Conservation (phyloP, 2,797 vertebrate species). For the Knipowitschia caucasica region DNA sequence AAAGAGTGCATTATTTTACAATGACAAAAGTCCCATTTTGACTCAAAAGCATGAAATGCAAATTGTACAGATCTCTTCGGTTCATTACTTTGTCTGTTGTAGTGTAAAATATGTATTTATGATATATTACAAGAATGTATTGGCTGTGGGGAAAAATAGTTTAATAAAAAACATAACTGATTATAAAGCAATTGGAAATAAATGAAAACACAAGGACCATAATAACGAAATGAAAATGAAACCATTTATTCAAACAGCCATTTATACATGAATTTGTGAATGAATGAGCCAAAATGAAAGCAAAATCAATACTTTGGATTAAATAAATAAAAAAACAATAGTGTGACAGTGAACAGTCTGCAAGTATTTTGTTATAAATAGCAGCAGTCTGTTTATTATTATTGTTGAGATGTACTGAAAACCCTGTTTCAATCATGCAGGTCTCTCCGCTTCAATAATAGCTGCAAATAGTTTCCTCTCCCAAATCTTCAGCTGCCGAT, state of each 20-base stretch:
- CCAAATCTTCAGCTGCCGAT: constrained; percentile 20
- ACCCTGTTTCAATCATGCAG: constrained; percentile 1
- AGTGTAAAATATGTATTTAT: too few relatives aligned
- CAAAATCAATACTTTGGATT: constrained; percentile 14
- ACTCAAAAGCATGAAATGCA: too few relatives aligned
- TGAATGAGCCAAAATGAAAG: constrained; percentile 7
- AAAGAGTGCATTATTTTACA: too few relatives aligned
- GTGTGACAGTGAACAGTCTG: constrained; percentile 15
- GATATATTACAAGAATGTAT: neutral
- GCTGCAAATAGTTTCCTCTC: neutral
- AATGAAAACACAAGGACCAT: constrained; percentile 1
- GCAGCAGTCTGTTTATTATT: neutral
- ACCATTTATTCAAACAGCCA: constrained; percentile 60
- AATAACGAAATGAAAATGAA: constrained; percentile 21
- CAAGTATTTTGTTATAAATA: neutral
- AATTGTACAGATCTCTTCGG: too few relatives aligned
- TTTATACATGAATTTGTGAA: constrained; percentile 43
- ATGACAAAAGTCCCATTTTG: too few relatives aligned
- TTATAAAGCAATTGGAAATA: neutral
- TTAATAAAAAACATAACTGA: neutral
- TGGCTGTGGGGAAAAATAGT: neutral
- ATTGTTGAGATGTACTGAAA: neutral
- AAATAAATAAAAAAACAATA: constrained; percentile 57
- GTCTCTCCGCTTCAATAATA: constrained; percentile 8
- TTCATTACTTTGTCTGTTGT: too few relatives aligned